A percentile compares a stretch with the other conserved stretches of the same genome.
These are phyloP conservation scores for Cerceris ruficornis DNA, from an alignment of 2,888 invertebrate genomes.

Conservation along the genomic window DNA sequence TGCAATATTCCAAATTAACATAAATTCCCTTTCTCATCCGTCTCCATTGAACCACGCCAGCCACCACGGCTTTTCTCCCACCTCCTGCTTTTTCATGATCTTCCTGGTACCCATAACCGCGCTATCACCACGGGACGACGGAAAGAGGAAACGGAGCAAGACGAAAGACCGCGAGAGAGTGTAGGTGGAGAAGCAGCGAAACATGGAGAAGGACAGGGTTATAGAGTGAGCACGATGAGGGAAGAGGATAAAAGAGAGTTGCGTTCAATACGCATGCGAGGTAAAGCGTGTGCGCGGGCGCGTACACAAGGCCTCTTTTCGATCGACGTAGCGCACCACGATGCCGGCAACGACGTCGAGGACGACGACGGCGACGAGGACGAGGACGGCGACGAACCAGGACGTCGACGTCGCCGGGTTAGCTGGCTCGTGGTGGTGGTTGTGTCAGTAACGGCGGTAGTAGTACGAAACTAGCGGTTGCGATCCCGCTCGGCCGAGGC, in stretches of 20 bases:
- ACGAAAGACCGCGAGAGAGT: background rate
- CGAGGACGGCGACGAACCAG: slow-evolving; percentile 25
- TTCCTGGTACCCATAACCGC: background rate
- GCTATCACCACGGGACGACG: slow-evolving; percentile 6
- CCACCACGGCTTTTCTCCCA: too few relatives aligned
- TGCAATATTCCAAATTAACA: slow-evolving; percentile 46
- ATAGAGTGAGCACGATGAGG: background rate
- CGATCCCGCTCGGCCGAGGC: background rate
- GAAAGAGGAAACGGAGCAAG: slow-evolving; percentile 40
- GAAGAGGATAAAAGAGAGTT: slow-evolving; percentile 17
- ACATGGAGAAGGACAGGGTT: slow-evolving; percentile 19
- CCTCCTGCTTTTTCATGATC: background rate
- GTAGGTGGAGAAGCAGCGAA: slow-evolving; percentile 1
- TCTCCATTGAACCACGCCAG: slow-evolving; percentile 18
- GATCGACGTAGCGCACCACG: slow-evolving; percentile 74
- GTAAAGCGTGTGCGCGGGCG: slow-evolving; percentile 75
- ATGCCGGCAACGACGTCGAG: slow-evolving; percentile 28
- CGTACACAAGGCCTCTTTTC: slow-evolving; percentile 76
- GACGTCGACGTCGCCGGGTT: slow-evolving; percentile 36
- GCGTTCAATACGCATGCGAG: slow-evolving; percentile 80
- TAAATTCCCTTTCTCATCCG: slow-evolving; percentile 37
- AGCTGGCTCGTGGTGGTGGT: slow-evolving; percentile 13
- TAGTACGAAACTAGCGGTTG: slow-evolving; percentile 6
- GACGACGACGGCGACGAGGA: slow-evolving; percentile 20
- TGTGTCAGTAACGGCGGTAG: slow-evolving; percentile 3